A percentile compares a stretch with the other conserved stretches of the same genome.
These are phyloP conservation scores for Colinus virginianus DNA, from an alignment of 2,113 vertebrate species.

Conservation along the genomic window DNA sequence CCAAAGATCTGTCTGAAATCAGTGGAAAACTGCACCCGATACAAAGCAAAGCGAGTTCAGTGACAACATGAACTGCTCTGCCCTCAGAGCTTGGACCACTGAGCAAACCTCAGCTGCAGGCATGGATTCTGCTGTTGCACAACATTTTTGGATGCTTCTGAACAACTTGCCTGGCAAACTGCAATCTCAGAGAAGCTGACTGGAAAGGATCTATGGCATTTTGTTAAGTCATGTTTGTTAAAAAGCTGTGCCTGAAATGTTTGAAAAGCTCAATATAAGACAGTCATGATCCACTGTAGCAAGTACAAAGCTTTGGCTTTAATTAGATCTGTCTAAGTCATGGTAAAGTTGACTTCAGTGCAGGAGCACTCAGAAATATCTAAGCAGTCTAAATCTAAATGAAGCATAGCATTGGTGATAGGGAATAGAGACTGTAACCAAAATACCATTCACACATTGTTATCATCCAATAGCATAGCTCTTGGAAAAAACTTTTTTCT, in stretches of 20 bases:
- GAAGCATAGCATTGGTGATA: background rate
- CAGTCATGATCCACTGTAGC: background rate
- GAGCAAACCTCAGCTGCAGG: constrained; percentile 1
- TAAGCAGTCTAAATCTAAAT: background rate
- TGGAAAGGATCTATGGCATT: background rate
- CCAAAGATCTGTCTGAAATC: background rate
- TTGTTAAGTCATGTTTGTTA: constrained; percentile 5
- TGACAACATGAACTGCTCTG: background rate
- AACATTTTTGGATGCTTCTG: fast-evolving
- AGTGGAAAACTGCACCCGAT: background rate
- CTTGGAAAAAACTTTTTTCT: background rate
- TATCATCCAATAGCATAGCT: background rate
- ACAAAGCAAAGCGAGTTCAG: background rate
- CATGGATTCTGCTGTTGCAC: background rate
- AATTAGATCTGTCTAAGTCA: background rate
- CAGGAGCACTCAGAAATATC: background rate
- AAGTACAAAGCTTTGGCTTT: background rate
- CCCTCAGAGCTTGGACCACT: background rate
- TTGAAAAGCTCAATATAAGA: background rate
- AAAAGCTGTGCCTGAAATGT: constrained; percentile 42
- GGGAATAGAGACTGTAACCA: background rate
- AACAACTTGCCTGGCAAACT: background rate
- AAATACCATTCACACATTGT: background rate
- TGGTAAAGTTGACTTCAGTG: background rate
- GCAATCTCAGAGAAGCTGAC: background rate